These are phyloP conservation scores for Xyrichtys novacula DNA, from an alignment of 2,797 vertebrate species.

Conservation along the genomic window DNA sequence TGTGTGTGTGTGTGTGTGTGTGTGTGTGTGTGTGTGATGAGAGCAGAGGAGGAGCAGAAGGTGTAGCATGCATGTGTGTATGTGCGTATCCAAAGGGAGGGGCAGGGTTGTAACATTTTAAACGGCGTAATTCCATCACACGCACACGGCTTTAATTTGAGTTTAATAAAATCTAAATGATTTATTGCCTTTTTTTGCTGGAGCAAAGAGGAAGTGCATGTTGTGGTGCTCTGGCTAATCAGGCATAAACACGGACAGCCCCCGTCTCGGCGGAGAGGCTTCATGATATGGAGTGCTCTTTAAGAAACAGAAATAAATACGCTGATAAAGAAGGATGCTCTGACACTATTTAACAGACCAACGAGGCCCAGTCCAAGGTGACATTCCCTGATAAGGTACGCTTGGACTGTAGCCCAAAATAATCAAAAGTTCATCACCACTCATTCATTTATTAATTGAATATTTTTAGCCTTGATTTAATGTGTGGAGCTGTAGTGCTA, in stretches of 20 bases:
- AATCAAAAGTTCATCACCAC: constrained; percentile 88
- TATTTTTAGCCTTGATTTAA: constrained; percentile 86
- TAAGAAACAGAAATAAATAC: constrained; percentile 75
- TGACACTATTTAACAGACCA: constrained; percentile 83
- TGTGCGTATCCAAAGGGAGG: constrained; percentile 34
- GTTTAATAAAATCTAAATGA: constrained; percentile 84
- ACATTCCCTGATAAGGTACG: constrained; percentile 86
- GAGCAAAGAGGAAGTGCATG: constrained; percentile 64
- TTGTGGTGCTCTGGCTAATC: constrained; percentile 78
- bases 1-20: constrained; percentile 13
- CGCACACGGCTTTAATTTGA: constrained; percentile 82
- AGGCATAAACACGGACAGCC: constrained; percentile 76
- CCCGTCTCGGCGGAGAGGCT: constrained; percentile 58
- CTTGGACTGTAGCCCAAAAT: constrained; percentile 86
- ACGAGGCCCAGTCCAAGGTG: constrained; percentile 85
- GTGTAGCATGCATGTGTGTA: neutral
- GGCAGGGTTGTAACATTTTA: constrained; percentile 65
- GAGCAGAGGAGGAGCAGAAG: constrained; percentile 16
- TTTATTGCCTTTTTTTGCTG: constrained; percentile 76
- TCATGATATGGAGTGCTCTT: constrained; percentile 70
- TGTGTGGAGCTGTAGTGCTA: constrained; percentile 79
- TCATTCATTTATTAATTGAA: constrained; percentile 89
- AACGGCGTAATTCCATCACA: constrained; percentile 77
- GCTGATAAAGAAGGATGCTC: constrained; percentile 78
- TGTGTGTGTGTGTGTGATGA: constrained; percentile 21